These are phyloP conservation scores for Passer montanus DNA, from an alignment of 2,113 vertebrate genomes.

Conservation along the genomic window DNA sequence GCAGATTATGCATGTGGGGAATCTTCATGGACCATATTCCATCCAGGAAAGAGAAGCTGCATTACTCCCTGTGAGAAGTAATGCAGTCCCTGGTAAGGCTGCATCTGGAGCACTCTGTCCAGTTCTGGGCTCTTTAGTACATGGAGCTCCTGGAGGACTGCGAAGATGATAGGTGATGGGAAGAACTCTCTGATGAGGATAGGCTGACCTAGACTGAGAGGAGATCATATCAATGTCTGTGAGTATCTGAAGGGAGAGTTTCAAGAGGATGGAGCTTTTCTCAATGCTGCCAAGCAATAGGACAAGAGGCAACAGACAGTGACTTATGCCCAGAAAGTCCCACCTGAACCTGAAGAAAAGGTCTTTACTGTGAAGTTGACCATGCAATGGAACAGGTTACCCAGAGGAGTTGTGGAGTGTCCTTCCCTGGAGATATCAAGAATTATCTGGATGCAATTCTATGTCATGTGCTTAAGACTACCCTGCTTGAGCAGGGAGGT, in stretches of 20 bases:
- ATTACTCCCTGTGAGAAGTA: background rate
- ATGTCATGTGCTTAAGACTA: background rate
- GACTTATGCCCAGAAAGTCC: background rate
- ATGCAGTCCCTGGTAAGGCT: background rate
- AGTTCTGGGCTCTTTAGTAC: background rate
- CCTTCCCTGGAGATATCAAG: background rate
- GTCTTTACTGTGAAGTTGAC: background rate
- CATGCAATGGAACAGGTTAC: background rate
- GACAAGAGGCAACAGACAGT: background rate
- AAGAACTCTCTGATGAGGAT: background rate
- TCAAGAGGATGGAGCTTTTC: background rate
- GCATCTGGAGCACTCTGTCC: background rate
- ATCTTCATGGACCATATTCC: background rate
- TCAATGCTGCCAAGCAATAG: background rate
- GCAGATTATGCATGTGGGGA: background rate
- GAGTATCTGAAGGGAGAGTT: background rate
- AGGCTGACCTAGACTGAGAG: background rate
- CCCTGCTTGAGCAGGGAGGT: background rate
- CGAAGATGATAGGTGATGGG: fast-evolving
- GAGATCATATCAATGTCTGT: background rate
- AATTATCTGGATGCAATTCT: background rate
- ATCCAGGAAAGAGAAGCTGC: background rate
- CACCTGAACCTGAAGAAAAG: background rate
- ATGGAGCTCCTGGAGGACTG: background rate
- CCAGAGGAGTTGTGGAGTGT: background rate